phyloP scores from a whole-genome alignment of 2,113 vertebrate species.

The Ptychochromis oligacanthus region DNA sequence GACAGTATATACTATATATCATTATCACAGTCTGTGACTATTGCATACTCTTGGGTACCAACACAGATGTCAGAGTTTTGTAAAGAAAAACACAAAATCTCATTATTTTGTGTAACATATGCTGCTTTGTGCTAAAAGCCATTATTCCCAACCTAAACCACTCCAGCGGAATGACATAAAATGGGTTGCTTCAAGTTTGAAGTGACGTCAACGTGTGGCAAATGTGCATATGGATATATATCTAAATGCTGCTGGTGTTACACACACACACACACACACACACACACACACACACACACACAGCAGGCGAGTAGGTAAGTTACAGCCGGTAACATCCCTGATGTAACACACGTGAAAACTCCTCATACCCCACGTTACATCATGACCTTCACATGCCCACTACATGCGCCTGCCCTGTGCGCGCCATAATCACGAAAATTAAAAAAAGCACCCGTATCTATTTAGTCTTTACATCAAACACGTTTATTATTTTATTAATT shows the following conservation, averaged over 20 bases:
- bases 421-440: background rate
- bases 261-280: background rate
- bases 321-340: constrained; percentile 24
- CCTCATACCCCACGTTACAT: constrained; percentile 45
- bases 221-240: background rate
- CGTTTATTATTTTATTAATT: rapidly evolving
- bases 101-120: background rate
- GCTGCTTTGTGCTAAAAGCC: too few species aligned
- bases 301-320: background rate
- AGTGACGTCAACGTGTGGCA: background rate
- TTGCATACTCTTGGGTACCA: background rate
- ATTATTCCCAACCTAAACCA: too few species aligned
- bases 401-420: constrained; percentile 14
- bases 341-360: constrained; percentile 61
- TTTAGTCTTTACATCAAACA: rapidly evolving
- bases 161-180: background rate
- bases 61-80: background rate
- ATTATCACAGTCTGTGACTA: background rate
- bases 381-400: constrained; percentile 77
- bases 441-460: background rate
- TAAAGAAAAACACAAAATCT: background rate
- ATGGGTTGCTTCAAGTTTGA: background rate
- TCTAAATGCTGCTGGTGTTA: background rate
- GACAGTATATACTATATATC: too few species aligned
- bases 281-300: too few species aligned